phyloP scores from a whole-genome alignment of 1,140 invertebrate genomes.

The Lepidurus couesii region DNA sequence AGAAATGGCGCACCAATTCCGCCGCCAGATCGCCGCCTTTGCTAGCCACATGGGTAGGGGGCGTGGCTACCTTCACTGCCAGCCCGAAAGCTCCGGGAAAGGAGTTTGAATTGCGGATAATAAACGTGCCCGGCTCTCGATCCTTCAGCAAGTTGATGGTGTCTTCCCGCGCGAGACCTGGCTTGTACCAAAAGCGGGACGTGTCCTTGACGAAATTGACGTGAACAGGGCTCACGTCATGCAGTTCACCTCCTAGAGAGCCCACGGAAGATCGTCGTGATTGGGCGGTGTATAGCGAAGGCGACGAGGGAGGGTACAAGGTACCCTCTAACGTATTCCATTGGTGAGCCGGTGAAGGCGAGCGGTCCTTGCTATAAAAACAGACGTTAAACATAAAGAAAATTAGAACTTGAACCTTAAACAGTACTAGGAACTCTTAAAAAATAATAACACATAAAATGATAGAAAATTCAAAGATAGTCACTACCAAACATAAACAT shows the following conservation, averaged over 20 bases:
- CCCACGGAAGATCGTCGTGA: conserved; percentile 61
- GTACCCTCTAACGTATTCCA: conserved; percentile 37
- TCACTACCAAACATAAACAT: neutral
- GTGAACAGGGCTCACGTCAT: conserved; percentile 80
- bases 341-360: conserved; percentile 45
- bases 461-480: neutral
- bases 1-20: conserved; percentile 92
- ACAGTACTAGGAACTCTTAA: neutral
- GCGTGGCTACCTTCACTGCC: conserved; percentile 83
- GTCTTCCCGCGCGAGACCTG: conserved; percentile 89
- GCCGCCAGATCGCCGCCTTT: conserved; percentile 51
- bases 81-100: conserved; percentile 96
- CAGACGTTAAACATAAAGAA: conserved; percentile 30
- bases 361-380: conserved; percentile 51
- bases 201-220: conserved; percentile 93
- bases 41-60: conserved; percentile 57
- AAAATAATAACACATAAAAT: conserved; percentile 32
- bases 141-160: conserved; percentile 82
- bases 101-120: conserved; percentile 88
- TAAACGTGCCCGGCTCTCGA: conserved; percentile 85
- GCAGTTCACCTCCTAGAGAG: conserved; percentile 43
- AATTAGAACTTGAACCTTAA: neutral
- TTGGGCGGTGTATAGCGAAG: conserved; percentile 61
- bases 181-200: conserved; percentile 96
- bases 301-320: conserved; percentile 44